Base-by-base conservation (phyloP, 1,140 invertebrate genomes). In the Rhopalosiphum maidis region DNA sequence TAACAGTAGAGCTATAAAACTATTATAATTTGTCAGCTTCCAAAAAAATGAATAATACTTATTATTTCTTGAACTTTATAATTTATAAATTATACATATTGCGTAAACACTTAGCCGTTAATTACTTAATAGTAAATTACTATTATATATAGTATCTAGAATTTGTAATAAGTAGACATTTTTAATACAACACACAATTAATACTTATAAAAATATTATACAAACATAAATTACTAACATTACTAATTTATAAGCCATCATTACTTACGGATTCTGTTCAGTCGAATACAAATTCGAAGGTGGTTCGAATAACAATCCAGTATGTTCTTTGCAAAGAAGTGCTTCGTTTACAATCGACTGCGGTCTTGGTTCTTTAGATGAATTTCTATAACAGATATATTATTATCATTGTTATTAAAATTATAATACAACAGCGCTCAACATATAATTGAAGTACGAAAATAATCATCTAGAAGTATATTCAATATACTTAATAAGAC, bases 181-280 rank as follows among this genome's bases (percentile, higher is more conserved):
- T 41, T 21, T 23, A 82, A 83, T 22, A 83, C 21, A 83, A n/a
- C 30, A 68, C 4, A 68, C 30, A 68, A 68, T n/a, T 23, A 23
- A 83, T 83, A 83, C 41, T 83, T 41, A 83, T 83, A 51, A 51
- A 5, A 87, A 21, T 30, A 87, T 15, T 48, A 46, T 25, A 41
- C 18, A 51, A 21, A 41, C 41, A n/a, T 41, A 41, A 41, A 41
- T 11, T 46, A 51, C 48, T 37, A 51, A 90, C 0, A 41, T 41
- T 30, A 43, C 15, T 68, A 48, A 82, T 21, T 48, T 48, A 37
- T 41, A 55, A 41, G 37, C 1, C 35, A 55, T 8, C 48, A 46
- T 54, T 83, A 93, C 91, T 93, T 93, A 93, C 91, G 91, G 91
- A 93, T 93, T 93, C 21, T 93, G 82, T 85, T 93, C 91, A 30